A percentile compares a stretch with the other conserved stretches of the same genome.
Evolutionary conservation across 2,797 vertebrate genomes (phyloP).

Genomic region (Limosa lapponica): DNA sequence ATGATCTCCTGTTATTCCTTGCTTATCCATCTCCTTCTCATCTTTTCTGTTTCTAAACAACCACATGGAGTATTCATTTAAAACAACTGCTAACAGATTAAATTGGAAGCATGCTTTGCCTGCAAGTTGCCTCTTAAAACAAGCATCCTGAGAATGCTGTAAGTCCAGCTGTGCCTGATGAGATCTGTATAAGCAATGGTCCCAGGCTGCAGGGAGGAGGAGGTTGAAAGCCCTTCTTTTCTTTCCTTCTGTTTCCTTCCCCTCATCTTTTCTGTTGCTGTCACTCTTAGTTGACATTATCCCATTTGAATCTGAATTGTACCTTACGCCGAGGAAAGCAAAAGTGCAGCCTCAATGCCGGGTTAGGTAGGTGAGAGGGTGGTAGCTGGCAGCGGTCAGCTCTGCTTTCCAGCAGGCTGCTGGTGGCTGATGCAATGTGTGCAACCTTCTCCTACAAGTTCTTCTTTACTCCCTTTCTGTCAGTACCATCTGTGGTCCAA

Average conservation of each 20-base stretch:
- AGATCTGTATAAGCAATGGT: background rate
- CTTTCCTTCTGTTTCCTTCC: background rate
- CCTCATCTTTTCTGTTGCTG: background rate
- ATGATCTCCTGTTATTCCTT: background rate
- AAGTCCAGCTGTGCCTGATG: background rate
- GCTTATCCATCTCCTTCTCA: background rate
- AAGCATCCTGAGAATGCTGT: background rate
- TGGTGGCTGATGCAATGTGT: background rate
- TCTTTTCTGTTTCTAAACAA: background rate
- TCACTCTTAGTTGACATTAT: background rate
- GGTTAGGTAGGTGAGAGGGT: background rate
- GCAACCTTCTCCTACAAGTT: background rate
- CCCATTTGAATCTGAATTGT: background rate
- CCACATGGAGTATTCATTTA: background rate
- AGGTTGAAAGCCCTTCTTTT: background rate
- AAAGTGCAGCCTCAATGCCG: rapidly evolving
- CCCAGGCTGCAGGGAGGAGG: background rate
- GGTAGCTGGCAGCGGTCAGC: background rate
- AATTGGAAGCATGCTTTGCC: background rate
- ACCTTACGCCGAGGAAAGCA: background rate
- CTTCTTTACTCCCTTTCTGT: background rate
- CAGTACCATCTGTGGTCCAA: background rate
- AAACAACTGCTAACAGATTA: background rate
- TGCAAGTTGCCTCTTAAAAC: background rate
- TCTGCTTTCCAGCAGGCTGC: background rate